Evolutionary conservation across 2,113 vertebrate genomes (phyloP), one percentile per base, ranked within the genome.

Genomic region (Parotia lawesii): DNA sequence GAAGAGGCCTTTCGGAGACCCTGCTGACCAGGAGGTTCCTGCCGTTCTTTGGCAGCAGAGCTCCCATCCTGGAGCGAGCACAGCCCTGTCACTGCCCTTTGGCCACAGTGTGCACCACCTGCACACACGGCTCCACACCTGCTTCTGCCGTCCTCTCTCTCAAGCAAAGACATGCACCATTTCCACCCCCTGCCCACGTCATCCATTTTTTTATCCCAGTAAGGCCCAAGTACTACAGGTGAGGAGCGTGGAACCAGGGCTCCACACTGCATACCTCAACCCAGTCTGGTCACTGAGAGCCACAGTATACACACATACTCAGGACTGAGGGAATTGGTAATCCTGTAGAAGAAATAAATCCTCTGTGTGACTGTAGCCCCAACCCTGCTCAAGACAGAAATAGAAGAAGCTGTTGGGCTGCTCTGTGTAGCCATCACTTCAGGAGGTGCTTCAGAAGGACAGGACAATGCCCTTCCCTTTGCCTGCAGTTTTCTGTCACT

Each of bases 11-110:
- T 90, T 89, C 0, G 0, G 78, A 87, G 62, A 70, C 47, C 42
- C 40, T 91, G 91, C 71, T 93, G 85, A 82, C 67, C 20, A 37
- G 51, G 45, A 79, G 64, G 71, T 38, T 96, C 71, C 71, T 70
- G 54, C 21, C 0, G 0, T 58, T 86, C 80, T 90, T 76, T 73
- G 66, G 88, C 87, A 93, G 53, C 58, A 64, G 93, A 82, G 12
- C 28, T 73, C 24, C 53, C 15, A 0, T 38, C 24, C 19, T 31
- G 8, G 4, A 35, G 27, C 0, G 0, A 85, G 57, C 4, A 1
- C 8, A 47, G 51, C 17, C 31, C 22, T 2, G 1, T 28, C 6
- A 2, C 47, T 33, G 23, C 16, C 60, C 53, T 31, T 50, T 12
- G 29, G 57, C 72, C 25, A 0, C 5, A 2, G 4, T 1, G 11